Evolutionary conservation across 2,888 invertebrate species (phyloP), one percentile per base, ranked within the genome.

Genomic region (Baccha elongata): DNA sequence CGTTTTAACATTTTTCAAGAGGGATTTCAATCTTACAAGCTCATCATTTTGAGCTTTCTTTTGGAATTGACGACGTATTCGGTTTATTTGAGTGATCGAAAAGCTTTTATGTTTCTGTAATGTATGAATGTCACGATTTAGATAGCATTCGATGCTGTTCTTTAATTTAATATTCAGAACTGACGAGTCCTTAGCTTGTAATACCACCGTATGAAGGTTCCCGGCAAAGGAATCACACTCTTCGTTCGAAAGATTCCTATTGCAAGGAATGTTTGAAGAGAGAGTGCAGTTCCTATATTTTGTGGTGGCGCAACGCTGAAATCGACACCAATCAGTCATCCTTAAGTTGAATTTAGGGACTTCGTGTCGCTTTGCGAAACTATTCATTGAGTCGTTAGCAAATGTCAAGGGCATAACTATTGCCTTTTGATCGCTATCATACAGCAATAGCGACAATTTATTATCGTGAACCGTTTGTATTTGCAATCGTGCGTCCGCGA

Each of bases 341-440:
- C 19, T 62, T 46, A 62, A 62, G 35, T 46, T 62, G 1, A 62
- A 62, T 48, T 32, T 46, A 35, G 32, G 21, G 8, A 62, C 46
- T n/a, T 35, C 35, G 19, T 62, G 46, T 26, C 19, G 2, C 13
- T 32, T 62, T n/a, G 46, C 46, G 35, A 62, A 46, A 13, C 35
- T 48, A 46, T 42, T 35, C 11, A 11, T 2, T 0, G n/a, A 48
- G 32, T 48, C 62, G 5, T 1, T n/a, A 50, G 17, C 8, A 37
- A 65, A 37, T 50, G 26, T 15, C 26, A 11, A 11, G 6, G n/a
- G 32, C 50, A 48, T 50, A 8, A 8, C 19, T 37, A 52, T 65
- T 11, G 35, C 65, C n/a, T 5, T 50, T 3, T 60, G 60, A 21
- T 60, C 29, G 35, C 40, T 48, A 40, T 52, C 50, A 50, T 52